Evolutionary conservation across 1,140 invertebrate species (phyloP).

Genomic region (Heliconius melpomene): DNA sequence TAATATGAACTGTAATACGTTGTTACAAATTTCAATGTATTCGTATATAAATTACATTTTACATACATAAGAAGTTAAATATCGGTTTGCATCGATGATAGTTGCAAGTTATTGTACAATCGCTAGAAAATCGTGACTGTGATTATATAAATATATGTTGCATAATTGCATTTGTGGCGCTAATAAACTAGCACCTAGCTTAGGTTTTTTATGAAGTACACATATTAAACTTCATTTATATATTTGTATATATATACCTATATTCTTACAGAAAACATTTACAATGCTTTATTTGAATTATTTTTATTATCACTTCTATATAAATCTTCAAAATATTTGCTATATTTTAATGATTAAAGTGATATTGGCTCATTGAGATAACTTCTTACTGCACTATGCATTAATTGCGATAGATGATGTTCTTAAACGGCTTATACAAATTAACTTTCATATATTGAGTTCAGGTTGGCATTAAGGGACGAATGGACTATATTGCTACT

Average conservation of each 20-base stretch:
- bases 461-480: too few relatives aligned
- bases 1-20: not conserved
- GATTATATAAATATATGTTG: not conserved
- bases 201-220: not conserved
- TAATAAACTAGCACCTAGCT: not conserved
- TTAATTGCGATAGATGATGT: too few relatives aligned
- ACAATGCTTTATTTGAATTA: too few relatives aligned
- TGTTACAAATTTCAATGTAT: not conserved
- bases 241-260: not conserved
- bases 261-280: too few relatives aligned
- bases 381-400: too few relatives aligned
- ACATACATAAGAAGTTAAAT: not conserved
- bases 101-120: not conserved
- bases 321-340: too few relatives aligned
- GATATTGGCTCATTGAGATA: too few relatives aligned
- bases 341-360: too few relatives aligned
- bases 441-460: too few relatives aligned
- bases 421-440: too few relatives aligned
- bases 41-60: not conserved
- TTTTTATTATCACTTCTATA: too few relatives aligned
- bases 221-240: not conserved
- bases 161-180: not conserved
- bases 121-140: constrained; percentile 6
- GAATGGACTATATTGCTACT: too few relatives aligned
- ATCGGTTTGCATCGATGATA: not conserved